phyloP scores from a whole-genome alignment of 2,113 vertebrate genomes.

The Epinephelus moara region DNA sequence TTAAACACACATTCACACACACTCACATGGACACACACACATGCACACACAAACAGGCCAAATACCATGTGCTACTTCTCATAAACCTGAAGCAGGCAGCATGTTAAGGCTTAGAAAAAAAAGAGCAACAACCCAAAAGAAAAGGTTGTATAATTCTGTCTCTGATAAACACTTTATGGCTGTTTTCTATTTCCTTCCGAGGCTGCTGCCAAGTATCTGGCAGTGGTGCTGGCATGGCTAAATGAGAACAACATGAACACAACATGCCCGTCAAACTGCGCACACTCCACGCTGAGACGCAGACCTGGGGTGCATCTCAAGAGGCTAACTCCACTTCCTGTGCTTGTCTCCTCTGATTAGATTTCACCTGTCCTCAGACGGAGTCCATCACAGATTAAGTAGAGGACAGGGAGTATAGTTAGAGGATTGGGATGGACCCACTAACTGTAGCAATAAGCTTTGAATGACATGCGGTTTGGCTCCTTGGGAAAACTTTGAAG shows the following conservation, averaged over 20 bases:
- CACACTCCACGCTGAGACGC: slow-evolving; percentile 43
- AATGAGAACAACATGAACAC: slow-evolving; percentile 77
- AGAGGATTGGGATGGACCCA: slow-evolving; percentile 47
- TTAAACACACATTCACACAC: slow-evolving; percentile 60
- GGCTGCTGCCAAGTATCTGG: slow-evolving; percentile 77
- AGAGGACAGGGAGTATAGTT: slow-evolving; percentile 30
- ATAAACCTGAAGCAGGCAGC: slow-evolving; percentile 74
- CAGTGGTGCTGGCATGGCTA: slow-evolving; percentile 67
- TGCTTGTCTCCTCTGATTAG: slow-evolving; percentile 63
- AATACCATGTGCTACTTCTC: slow-evolving; percentile 82
- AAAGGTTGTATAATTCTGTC: slow-evolving; percentile 74
- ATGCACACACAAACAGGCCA: slow-evolving; percentile 66
- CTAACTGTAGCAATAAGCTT: slow-evolving; percentile 38
- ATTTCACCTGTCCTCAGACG: slow-evolving; percentile 62
- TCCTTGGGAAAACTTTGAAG: slow-evolving; percentile 24
- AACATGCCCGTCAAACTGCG: slow-evolving; percentile 70
- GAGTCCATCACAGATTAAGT: slow-evolving; percentile 35
- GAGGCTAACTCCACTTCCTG: slow-evolving; percentile 62
- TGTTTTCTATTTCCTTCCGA: slow-evolving; percentile 80
- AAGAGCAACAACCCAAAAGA: slow-evolving; percentile 61
- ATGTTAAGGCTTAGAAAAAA: slow-evolving; percentile 62
- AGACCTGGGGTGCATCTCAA: slow-evolving; percentile 51
- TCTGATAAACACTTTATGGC: slow-evolving; percentile 82
- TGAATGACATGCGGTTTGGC: slow-evolving; percentile 58
- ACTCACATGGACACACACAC: slow-evolving; percentile 62